Conservation (phyloP, 2,797 vertebrate genomes). For the Crypturellus tataupa region DNA sequence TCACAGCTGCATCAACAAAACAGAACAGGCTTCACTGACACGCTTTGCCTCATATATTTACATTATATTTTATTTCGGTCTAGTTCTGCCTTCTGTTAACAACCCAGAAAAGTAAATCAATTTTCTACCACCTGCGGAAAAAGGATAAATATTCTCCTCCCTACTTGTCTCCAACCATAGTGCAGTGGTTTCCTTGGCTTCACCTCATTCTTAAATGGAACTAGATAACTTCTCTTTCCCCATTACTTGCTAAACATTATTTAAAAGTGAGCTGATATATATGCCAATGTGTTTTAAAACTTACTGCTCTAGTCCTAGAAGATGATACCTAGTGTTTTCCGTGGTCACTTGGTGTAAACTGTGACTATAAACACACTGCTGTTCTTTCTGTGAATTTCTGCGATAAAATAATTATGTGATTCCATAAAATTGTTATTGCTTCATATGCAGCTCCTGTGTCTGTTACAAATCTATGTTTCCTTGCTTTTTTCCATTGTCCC, state of each 20-base stretch:
- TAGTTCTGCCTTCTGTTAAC: conserved; percentile 6
- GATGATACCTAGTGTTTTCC: not conserved
- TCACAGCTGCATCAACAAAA: conserved; percentile 50
- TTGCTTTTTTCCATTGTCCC: not conserved
- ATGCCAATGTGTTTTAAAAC: not conserved
- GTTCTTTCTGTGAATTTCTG: not conserved
- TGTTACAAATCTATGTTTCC: not conserved
- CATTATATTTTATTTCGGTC: not conserved
- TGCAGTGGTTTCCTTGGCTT: not conserved
- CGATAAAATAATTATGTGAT: not conserved
- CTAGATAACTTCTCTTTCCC: not conserved
- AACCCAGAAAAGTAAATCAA: not conserved
- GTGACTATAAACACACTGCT: not conserved
- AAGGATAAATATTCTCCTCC: not conserved
- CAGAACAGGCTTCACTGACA: not conserved
- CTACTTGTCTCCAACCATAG: not conserved
- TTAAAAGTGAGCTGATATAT: not conserved
- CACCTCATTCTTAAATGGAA: not conserved
- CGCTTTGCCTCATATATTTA: conserved; percentile 2
- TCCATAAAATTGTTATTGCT: not conserved
- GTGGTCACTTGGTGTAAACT: not conserved
- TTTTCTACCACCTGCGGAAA: conserved; percentile 30
- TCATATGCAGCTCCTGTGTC: not conserved
- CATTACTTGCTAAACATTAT: not conserved
- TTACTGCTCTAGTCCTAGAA: not conserved